A percentile compares a stretch with the other conserved stretches of the same genome.
These are phyloP conservation scores for Hassar affinis DNA, from an alignment of 2,113 vertebrate species.

Conservation along the genomic window DNA sequence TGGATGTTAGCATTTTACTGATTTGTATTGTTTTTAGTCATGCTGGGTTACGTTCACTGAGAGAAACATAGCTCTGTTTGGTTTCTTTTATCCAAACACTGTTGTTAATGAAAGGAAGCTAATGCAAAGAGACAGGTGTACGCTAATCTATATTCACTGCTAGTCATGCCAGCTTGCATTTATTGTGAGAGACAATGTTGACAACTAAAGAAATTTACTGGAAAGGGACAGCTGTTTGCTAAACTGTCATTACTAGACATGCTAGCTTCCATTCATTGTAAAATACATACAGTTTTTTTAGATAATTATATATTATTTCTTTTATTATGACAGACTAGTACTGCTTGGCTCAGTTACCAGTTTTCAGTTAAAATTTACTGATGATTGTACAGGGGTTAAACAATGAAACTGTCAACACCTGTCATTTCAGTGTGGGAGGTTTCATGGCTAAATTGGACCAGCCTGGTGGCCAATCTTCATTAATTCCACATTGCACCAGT, in stretches of 20 bases:
- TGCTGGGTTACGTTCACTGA: background rate
- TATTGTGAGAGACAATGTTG: background rate
- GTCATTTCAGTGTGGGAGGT: too few species aligned
- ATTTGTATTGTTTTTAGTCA: background rate
- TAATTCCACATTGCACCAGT: too few species aligned
- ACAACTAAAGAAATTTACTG: background rate
- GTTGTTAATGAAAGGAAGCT: background rate
- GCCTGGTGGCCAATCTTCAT: too few species aligned
- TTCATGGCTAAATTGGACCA: too few species aligned
- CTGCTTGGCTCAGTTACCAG: background rate
- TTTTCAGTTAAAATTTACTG: background rate
- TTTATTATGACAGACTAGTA: background rate
- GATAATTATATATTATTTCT: background rate
- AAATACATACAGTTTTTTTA: background rate
- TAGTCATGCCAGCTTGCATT: background rate
- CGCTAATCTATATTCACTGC: background rate
- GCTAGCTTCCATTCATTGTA: background rate
- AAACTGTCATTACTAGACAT: background rate
- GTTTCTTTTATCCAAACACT: background rate
- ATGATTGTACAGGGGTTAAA: too few species aligned
- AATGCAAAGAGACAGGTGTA: background rate
- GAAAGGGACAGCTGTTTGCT: background rate
- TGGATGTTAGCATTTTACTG: background rate
- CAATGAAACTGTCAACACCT: too few species aligned
- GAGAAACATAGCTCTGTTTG: background rate